These are phyloP conservation scores for Actenoides lindsayi DNA, from an alignment of 2,113 vertebrate genomes.

Conservation along the genomic window DNA sequence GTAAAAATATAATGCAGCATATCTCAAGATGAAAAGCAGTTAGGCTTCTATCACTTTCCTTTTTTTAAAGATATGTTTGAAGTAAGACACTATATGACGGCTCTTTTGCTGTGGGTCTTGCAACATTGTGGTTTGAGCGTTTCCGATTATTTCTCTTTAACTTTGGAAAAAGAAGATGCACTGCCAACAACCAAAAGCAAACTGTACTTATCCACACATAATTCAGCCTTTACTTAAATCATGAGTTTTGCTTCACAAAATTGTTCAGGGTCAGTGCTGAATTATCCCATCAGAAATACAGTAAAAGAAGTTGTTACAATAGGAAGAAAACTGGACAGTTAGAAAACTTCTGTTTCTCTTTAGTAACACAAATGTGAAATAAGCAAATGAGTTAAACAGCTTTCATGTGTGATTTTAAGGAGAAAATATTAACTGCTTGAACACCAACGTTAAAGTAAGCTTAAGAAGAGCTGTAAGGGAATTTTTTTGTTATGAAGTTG, in stretches of 20 bases:
- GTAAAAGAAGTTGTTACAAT: neutral
- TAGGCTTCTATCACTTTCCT: neutral
- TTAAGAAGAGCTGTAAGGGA: neutral
- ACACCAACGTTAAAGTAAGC: neutral
- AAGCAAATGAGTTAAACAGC: neutral
- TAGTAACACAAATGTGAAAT: neutral
- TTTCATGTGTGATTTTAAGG: neutral
- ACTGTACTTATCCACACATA: constrained; percentile 6
- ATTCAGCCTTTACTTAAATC: constrained; percentile 13
- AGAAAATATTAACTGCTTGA: neutral
- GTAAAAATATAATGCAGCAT: neutral
- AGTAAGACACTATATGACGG: neutral
- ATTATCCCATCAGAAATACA: neutral
- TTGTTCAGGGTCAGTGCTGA: neutral
- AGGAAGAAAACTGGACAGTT: neutral
- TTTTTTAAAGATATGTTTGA: neutral
- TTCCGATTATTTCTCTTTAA: neutral
- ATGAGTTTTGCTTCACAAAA: constrained; percentile 17
- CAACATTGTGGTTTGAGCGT: neutral
- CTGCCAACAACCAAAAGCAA: constrained; percentile 25
- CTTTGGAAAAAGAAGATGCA: constrained; percentile 9
- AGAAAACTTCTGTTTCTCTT: neutral
- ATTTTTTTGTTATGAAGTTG: neutral
- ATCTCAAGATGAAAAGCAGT: neutral
- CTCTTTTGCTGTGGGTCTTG: neutral